Percentiles rank a stretch among this genome's conserved stretches.
These are phyloP conservation scores for Archips crataeganus DNA, from an alignment of 2,888 invertebrate species.

Conservation along the genomic window DNA sequence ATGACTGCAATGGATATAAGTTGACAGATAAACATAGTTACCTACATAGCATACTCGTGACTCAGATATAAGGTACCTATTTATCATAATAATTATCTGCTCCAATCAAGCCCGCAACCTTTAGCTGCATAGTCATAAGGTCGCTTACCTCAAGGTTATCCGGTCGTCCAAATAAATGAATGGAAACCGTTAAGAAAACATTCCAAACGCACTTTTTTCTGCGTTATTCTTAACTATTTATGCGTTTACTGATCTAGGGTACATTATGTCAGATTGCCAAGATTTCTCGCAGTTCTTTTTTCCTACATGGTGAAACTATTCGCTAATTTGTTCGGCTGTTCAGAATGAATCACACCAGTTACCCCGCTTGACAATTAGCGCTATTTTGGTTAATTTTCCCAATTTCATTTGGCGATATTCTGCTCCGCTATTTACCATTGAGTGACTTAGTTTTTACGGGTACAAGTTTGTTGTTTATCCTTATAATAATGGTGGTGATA, in stretches of 20 bases:
- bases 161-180: too few relatives aligned
- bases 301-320: conserved; percentile 16
- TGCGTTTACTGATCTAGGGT: conserved; percentile 14
- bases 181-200: too few relatives aligned
- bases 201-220: neutral
- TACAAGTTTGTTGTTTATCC: conserved; percentile 22
- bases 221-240: neutral
- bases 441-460: conserved; percentile 14
- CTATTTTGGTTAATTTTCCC: conserved; percentile 62
- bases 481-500: conserved; percentile 3
- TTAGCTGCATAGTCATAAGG: too few relatives aligned
- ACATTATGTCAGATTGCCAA: conserved; percentile 28
- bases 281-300: conserved; percentile 8
- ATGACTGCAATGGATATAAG: too few relatives aligned
- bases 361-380: conserved; percentile 65
- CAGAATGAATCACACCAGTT: conserved; percentile 57
- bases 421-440: conserved; percentile 12
- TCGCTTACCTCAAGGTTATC: too few relatives aligned
- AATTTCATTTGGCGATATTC: conserved; percentile 48
- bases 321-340: neutral
- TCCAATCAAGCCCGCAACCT: too few relatives aligned
- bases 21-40: too few relatives aligned
- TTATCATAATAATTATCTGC: too few relatives aligned
- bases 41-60: too few relatives aligned
- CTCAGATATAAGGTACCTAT: too few relatives aligned